Base-by-base conservation (phyloP, 2,888 invertebrate genomes). In the Drosophila meridiana region DNA sequence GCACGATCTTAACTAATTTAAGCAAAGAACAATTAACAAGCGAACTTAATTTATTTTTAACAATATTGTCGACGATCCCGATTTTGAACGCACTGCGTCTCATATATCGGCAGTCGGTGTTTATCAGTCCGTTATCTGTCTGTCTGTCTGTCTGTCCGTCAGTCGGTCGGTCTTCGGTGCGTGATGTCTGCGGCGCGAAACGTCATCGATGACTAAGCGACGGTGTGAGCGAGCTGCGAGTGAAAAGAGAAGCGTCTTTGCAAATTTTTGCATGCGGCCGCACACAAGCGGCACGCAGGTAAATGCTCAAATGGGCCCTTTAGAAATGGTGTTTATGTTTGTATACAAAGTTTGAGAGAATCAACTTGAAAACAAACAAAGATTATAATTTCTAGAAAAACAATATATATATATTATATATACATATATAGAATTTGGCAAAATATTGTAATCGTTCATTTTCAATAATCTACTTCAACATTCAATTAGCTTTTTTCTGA, bases 171-270 rank as follows among this genome's bases (percentile, higher is more conserved):
- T 61, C 47, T 14, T 14, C 28, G 30, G 30, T 48, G 48, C 28
- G 71, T 71, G 82, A 59, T 73, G 82, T 73, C 78, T 69, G 74
- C 63, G 48, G 65, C 73, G 69, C 83, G 73, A 83, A 69, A 81
- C 84, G 84, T 84, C 84, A 84, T 83, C 70, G 84, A 81, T 89
- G 84, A 84, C 87, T 84, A 89, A 89, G 58, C 28, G 67, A 28
- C 20, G 50, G 57, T 28, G 48, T 45, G 43, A 52, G 69, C 68
- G 57, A 70, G 32, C 32, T 62, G 56, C 56, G 48, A 59, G 64
- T 42, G 69, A 65, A 40, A 80, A 70, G 66, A 26, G 20, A 34
- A 32, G 62, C 42, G 42, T 14, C 32, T 62, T 11, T 42, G 55
- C 55, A 42, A 59, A 76, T 53, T 71, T 80, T 76, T 67, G 72